Conservation (phyloP, 92 coral and sea anemone genomes). For the Porites evermanni region DNA sequence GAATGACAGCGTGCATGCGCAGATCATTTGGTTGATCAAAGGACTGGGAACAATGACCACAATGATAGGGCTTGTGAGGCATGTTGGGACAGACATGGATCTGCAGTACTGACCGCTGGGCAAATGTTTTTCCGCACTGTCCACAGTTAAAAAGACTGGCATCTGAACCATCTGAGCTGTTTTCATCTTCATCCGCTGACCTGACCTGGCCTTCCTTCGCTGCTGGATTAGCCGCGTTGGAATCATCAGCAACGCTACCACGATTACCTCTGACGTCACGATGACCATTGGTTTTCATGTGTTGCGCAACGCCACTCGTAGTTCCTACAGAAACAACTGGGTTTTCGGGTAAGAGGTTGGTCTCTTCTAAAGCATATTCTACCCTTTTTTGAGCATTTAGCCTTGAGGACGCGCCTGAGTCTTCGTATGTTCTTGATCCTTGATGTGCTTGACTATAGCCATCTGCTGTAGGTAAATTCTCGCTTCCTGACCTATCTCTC, state of each 20-base stretch:
- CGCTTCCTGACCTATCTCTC: neutral
- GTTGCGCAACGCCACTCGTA: neutral
- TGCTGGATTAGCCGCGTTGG: neutral
- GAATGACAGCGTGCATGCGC: constrained; percentile 96
- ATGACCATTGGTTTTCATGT: neutral
- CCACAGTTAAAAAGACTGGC: constrained; percentile 71
- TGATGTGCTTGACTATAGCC: neutral
- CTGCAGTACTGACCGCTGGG: constrained; percentile 90
- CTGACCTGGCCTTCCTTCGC: constrained; percentile 7
- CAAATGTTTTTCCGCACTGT: constrained; percentile 89
- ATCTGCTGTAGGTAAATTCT: neutral
- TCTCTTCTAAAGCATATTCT: neutral
- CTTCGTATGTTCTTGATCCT: constrained; percentile 1
- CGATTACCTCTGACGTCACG: constrained; percentile 1
- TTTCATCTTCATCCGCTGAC: constrained; percentile 25
- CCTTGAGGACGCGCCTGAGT: neutral
- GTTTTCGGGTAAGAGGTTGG: neutral
- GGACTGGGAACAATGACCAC: constrained; percentile 91
- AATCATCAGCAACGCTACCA: neutral
- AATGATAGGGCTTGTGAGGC: constrained; percentile 86
- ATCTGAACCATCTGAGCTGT: constrained; percentile 49
- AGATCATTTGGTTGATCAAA: constrained; percentile 83
- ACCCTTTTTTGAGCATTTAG: neutral
- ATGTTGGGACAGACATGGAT: constrained; percentile 88
- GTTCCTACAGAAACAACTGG: neutral